phyloP scores from a whole-genome alignment of 2,113 vertebrate species.

The rat (Rattus norvegicus) region DNA sequence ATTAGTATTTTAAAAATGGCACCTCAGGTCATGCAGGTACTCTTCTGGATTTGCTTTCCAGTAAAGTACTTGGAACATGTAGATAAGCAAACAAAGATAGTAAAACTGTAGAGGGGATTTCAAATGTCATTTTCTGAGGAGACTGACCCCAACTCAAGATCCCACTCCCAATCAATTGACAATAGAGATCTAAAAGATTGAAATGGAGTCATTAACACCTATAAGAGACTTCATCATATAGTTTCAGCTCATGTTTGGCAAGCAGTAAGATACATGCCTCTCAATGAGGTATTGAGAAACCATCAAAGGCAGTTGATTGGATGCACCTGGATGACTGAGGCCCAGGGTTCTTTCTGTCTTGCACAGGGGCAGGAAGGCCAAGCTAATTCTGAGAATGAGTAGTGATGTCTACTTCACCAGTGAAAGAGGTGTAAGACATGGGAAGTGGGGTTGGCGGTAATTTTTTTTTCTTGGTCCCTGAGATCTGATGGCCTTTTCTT shows the following conservation, averaged over 20 bases:
- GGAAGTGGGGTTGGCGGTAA: not conserved
- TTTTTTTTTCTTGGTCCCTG: not conserved
- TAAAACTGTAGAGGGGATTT: constrained; percentile 27
- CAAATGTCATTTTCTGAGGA: not conserved
- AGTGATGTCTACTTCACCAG: not conserved
- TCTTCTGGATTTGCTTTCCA: constrained; percentile 17
- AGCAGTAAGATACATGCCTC: not conserved
- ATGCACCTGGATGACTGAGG: not conserved
- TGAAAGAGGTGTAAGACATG: not conserved
- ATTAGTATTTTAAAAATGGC: constrained; percentile 22
- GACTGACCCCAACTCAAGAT: not conserved
- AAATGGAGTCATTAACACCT: not conserved
- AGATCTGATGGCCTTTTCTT: constrained; percentile 5
- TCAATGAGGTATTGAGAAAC: not conserved
- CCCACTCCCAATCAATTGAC: not conserved
- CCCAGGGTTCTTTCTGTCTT: not conserved
- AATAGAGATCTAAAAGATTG: constrained; percentile 3
- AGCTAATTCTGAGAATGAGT: not conserved
- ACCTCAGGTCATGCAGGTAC: not conserved
- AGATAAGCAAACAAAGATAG: not conserved
- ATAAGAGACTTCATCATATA: not conserved
- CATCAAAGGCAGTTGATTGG: not conserved
- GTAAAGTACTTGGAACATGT: not conserved
- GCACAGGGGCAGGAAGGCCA: not conserved
- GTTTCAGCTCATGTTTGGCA: constrained; percentile 10